Conservation (phyloP, 64 coral and sea anemone species). For the Exaiptasia diaphana region DNA sequence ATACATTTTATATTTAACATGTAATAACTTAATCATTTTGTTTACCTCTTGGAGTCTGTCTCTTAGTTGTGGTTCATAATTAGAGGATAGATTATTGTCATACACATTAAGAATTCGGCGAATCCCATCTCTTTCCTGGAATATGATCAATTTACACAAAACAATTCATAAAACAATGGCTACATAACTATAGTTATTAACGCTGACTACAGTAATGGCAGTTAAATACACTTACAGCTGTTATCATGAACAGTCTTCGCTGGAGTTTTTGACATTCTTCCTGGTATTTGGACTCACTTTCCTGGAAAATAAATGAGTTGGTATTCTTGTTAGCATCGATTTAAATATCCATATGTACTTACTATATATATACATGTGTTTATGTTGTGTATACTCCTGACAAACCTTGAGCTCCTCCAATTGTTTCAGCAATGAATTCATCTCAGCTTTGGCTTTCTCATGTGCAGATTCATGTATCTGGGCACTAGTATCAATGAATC, state of each 20-base stretch:
- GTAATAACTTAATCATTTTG: background rate
- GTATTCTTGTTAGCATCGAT: no score
- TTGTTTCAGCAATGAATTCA: constrained; percentile 11
- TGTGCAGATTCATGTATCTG: constrained; percentile 51
- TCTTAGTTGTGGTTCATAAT: constrained; percentile 73
- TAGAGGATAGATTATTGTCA: constrained; percentile 77
- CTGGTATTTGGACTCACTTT: constrained; percentile 17
- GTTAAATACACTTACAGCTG: constrained; percentile 82
- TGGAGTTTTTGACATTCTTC: constrained; percentile 73
- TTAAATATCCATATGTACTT: no score
- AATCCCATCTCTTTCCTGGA: constrained; percentile 82
- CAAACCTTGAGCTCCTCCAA: constrained; percentile 18
- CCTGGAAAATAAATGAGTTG: no score
- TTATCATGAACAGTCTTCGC: constrained; percentile 69
- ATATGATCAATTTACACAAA: background rate
- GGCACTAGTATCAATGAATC: constrained; percentile 32
- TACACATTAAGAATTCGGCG: constrained; percentile 72
- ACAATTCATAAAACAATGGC: background rate
- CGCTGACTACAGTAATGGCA: no score
- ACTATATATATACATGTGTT: no score
- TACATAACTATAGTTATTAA: no score
- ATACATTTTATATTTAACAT: background rate
- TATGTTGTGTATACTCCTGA: no score
- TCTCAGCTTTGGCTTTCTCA: constrained; percentile 17
- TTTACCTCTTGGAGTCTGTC: constrained; percentile 65